Conservation (phyloP, 2,797 vertebrate species). For the Linurgus olivaceus region DNA sequence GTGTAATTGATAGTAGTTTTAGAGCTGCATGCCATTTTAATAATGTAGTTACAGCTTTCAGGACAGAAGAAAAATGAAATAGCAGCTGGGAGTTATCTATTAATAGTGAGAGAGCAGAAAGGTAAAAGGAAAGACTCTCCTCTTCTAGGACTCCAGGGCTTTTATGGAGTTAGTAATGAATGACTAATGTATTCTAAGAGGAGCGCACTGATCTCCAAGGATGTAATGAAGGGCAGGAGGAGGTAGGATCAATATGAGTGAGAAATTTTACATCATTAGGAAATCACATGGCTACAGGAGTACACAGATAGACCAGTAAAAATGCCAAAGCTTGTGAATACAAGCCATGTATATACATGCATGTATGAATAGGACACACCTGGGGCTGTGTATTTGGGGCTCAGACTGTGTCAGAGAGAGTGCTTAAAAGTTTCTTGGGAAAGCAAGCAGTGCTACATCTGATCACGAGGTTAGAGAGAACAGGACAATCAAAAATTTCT, state of each 20-base stretch:
- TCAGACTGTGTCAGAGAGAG: background rate
- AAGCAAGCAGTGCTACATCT: background rate
- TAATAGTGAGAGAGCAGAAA: slow-evolving; percentile 53
- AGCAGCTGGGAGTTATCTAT: slow-evolving; percentile 61
- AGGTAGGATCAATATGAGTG: slow-evolving; percentile 35
- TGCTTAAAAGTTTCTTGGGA: background rate
- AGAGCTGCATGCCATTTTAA: slow-evolving; percentile 57
- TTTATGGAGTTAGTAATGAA: slow-evolving; percentile 1
- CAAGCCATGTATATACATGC: background rate
- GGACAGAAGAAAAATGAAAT: slow-evolving; percentile 70
- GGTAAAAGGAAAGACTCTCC: slow-evolving; percentile 18
- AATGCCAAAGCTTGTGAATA: background rate
- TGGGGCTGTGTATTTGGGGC: background rate
- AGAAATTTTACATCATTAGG: slow-evolving; percentile 26
- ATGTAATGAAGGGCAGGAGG: slow-evolving; percentile 29
- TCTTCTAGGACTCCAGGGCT: slow-evolving; percentile 4
- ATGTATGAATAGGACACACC: background rate
- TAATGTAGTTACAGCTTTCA: slow-evolving; percentile 61
- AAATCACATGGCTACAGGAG: background rate
- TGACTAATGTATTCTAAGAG: slow-evolving; percentile 21
- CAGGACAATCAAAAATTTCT: background rate
- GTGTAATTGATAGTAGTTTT: slow-evolving; percentile 73
- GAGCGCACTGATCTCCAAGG: slow-evolving; percentile 18
- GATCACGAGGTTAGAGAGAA: accelerated
- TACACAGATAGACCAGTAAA: background rate